These are phyloP conservation scores for Axea sp. DNA, from an alignment of 2,888 invertebrate species.

Conservation along the genomic window DNA sequence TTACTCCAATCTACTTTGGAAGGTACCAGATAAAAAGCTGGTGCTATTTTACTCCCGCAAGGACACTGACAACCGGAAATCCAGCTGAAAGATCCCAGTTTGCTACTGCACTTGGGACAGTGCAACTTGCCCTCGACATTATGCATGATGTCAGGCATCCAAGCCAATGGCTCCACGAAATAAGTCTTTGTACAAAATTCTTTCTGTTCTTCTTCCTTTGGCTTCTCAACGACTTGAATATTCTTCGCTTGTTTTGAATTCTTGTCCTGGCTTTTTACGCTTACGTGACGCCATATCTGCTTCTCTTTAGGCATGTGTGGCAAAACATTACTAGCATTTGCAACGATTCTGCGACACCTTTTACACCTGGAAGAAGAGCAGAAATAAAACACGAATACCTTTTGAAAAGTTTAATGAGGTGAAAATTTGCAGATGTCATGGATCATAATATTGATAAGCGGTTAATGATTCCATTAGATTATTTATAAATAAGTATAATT, in stretches of 20 bases:
- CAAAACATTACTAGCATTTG: constrained; percentile 88
- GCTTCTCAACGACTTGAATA: constrained; percentile 52
- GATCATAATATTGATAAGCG: no score
- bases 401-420: no score
- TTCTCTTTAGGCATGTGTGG: constrained; percentile 83
- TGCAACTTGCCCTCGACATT: constrained; percentile 89
- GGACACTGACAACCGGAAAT: constrained; percentile 92
- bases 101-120: constrained; percentile 91
- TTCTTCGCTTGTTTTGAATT: constrained; percentile 64
- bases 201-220: constrained; percentile 62
- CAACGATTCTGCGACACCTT: constrained; percentile 90
- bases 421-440: no score
- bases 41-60: constrained; percentile 93
- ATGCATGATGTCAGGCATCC: constrained; percentile 89
- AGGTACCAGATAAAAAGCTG: constrained; percentile 94
- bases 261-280: constrained; percentile 72
- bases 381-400: no score
- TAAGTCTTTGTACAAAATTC: constrained; percentile 86
- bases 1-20: constrained; percentile 93
- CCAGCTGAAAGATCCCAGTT: constrained; percentile 95
- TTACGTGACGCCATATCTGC: constrained; percentile 80
- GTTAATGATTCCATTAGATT: no score
- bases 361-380: constrained; percentile 81
- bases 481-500: no score
- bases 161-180: constrained; percentile 93